Base-by-base conservation (phyloP, 2,113 vertebrate genomes). In the Chunga burmeisteri region DNA sequence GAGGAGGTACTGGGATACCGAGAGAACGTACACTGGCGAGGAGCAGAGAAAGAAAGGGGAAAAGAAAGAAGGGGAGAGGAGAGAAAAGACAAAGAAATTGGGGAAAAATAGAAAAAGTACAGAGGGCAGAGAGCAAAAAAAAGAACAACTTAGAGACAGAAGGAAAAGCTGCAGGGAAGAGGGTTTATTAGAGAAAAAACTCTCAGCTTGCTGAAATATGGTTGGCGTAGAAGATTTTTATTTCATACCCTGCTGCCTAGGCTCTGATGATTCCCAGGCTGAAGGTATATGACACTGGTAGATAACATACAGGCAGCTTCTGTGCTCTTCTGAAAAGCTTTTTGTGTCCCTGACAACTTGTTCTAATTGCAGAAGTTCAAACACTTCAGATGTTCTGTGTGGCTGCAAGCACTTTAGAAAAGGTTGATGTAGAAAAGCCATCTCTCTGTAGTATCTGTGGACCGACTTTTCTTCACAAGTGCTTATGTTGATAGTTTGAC, bases 341-440 rank as follows among this genome's bases (percentile, higher is more conserved):
- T 97, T 97, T 97, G 96, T 97, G 97, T 97, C 97, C 96, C 97
- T 97, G 97, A 98, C 97, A 97, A 97, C 95, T 97, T 97, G 94
- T 96, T 98, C 96, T 98, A 97, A 97, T 98, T 98, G 97, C 96
- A 94, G 90, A 97, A 96, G 95, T 98, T 98, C 97, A 98, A 97
- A 97, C 96, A 96, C 94, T 97, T 98, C 90, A 94, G 93, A 96
- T 93, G 83, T 96, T 96, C 94, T 90, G 84, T 95, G 96, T 88
- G 94, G 85, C 91, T 96, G 80, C 89, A 94, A 96, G 96, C 91
- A 96, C 96, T 96, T 97, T 92, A 93, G 81, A 92, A 97, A 95
- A 95, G 93, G 95, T 96, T 96, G 96, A 95, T 81, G 93, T 81
- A 96, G 95, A 97, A 97, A 97, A 97, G 74, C 86, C 91, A 79